These are phyloP conservation scores for Oxycera nigricornis DNA, from an alignment of 2,888 invertebrate genomes.

Conservation along the genomic window DNA sequence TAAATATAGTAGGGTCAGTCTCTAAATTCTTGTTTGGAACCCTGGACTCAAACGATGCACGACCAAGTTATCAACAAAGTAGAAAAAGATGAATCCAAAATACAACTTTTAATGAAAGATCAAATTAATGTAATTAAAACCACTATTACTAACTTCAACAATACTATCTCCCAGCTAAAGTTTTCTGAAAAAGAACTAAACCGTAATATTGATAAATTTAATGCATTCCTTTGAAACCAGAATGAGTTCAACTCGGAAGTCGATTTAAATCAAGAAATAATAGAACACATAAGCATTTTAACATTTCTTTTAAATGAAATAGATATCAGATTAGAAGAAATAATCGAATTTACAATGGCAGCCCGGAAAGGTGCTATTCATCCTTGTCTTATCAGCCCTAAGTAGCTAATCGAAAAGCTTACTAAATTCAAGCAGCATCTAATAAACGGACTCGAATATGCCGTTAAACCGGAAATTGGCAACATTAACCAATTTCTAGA, in stretches of 20 bases:
- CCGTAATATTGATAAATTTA: neutral
- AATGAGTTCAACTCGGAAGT: neutral
- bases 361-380: conserved; percentile 46
- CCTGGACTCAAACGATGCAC: conserved; percentile 41
- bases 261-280: neutral
- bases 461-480: neutral
- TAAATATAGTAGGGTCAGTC: conserved; percentile 25
- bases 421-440: neutral
- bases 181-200: neutral
- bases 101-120: neutral
- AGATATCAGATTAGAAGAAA: conserved; percentile 39
- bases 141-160: neutral
- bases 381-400: conserved; percentile 46
- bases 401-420: conserved; percentile 41
- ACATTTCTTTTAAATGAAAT: conserved; percentile 43
- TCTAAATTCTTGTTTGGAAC: conserved; percentile 37
- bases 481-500: neutral
- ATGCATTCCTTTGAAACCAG: neutral
- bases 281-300: conserved; percentile 38
- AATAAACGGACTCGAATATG: neutral
- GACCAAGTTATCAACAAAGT: conserved; percentile 46
- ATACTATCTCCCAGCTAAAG: neutral
- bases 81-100: neutral
- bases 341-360: conserved; percentile 45
- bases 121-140: neutral